Conservation (phyloP, 64 coral and sea anemone species). For the Actinia equina region DNA sequence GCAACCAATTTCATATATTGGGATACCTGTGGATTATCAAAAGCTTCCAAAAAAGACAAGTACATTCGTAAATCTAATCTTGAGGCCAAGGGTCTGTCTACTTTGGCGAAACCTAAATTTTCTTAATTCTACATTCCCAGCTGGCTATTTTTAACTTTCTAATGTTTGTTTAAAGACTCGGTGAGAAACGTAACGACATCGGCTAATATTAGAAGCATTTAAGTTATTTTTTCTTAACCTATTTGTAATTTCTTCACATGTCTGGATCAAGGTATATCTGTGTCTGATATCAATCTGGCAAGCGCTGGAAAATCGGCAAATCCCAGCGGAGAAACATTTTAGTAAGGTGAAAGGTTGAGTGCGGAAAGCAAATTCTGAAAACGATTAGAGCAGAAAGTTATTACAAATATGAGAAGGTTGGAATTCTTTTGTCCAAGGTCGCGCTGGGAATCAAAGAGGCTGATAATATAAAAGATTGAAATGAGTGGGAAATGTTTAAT, state of each 20-base stretch:
- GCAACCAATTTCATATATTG: not conserved
- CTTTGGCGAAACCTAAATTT: not conserved
- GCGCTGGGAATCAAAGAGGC: not conserved
- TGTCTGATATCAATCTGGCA: conserved; percentile 8
- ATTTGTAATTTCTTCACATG: conserved; percentile 1
- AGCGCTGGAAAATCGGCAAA: not conserved
- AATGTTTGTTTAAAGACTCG: conserved; percentile 8
- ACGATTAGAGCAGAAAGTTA: not conserved
- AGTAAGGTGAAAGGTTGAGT: not conserved
- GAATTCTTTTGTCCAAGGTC: not conserved
- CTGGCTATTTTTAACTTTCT: not conserved
- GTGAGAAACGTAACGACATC: not conserved
- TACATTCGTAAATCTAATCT: conserved; percentile 1
- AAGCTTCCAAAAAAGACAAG: not conserved
- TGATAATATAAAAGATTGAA: not conserved
- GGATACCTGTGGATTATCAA: not conserved
- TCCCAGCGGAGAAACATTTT: conserved; percentile 1
- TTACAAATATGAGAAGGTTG: not conserved
- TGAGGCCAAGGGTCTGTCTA: not conserved
- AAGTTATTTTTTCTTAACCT: not conserved
- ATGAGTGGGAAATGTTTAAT: not conserved
- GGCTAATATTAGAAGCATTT: conserved; percentile 15
- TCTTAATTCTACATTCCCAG: not conserved
- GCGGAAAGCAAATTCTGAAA: not conserved
- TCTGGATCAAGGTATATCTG: not conserved